Base-by-base conservation (phyloP, 2,113 vertebrate species). In the Sebastes fasciatus region DNA sequence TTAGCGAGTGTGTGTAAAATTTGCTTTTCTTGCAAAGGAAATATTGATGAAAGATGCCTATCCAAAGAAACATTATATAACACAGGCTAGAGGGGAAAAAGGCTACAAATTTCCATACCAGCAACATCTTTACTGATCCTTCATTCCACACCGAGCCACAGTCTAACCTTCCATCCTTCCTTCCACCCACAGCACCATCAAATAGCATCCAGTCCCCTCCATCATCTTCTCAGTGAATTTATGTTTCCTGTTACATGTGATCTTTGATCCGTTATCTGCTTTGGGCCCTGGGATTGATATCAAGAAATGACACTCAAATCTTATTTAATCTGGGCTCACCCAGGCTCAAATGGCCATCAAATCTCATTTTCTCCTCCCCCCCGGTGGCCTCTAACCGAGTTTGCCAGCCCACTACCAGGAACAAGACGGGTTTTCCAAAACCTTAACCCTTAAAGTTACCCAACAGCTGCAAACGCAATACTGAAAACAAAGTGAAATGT, bases 251-350 rank as follows among this genome's bases (percentile, higher is more conserved):
- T 79, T 79, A 16, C 45, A 80, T 34, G 40, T 67, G 63, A 80
- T 80, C 82, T 87, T 66, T 86, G 75, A 88, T 88, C 84, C 23
- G 62, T 82, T 88, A 89, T 91, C 87, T 87, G 60, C 83, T 70
- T 73, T 21, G 62, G 80, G 8, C 80, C 74, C 61, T n/a, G 26
- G 76, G 74, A 49, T 74, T 84, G 52, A 91, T 88, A 91, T 90
- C 69, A 75, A 91, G 75, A 91, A 84, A 86, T 84, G 64, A 81
- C 86, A 58, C 73, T 83, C 55, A 90, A 91, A 92, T 91, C 87
- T 61, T 26, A 90, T 93, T 92, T 91, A 26, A 70, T 62, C 71
- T 66, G 65, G 82, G 87, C 77, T 87, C 78, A 60, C 70, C 78
- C 61, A 0, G 26, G 16, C 74, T 85, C 73, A 83, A 81, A 90